Conservation (phyloP, 2,888 invertebrate genomes). For the Hyppa rectilinea region DNA sequence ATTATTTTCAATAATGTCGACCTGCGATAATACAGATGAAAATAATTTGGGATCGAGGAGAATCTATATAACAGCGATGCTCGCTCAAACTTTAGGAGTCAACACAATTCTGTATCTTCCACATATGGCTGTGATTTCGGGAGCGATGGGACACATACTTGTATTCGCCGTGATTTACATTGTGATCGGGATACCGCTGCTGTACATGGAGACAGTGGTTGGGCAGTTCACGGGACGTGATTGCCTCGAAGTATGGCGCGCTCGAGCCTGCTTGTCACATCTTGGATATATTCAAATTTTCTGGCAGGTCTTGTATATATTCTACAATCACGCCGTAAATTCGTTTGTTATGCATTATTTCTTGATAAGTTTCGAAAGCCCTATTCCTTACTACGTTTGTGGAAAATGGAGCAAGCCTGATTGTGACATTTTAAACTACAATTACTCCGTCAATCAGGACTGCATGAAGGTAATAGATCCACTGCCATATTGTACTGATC, state of each 20-base stretch:
- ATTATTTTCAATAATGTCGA: constrained; percentile 30
- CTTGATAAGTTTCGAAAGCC: constrained; percentile 83
- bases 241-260: constrained; percentile 81
- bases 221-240: constrained; percentile 84
- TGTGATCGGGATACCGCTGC: constrained; percentile 80
- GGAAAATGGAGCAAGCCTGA: constrained; percentile 75
- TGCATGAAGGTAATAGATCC: constrained; percentile 72
- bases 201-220: constrained; percentile 84
- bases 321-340: constrained; percentile 76
- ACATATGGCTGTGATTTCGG: constrained; percentile 69
- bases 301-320: constrained; percentile 75
- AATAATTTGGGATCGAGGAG: constrained; percentile 66
- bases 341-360: constrained; percentile 82
- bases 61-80: constrained; percentile 70
- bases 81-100: constrained; percentile 75
- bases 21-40: constrained; percentile 36
- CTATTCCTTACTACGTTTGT: constrained; percentile 80
- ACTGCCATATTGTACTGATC: constrained; percentile 70
- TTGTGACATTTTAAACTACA: constrained; percentile 76
- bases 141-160: constrained; percentile 75
- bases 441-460: constrained; percentile 81
- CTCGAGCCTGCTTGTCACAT: constrained; percentile 79
- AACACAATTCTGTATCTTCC: constrained; percentile 72
- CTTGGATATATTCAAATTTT: constrained; percentile 78
- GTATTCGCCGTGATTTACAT: constrained; percentile 68